Conservation (phyloP, 2,888 invertebrate genomes). For the Lamellibrachia satsuma region DNA sequence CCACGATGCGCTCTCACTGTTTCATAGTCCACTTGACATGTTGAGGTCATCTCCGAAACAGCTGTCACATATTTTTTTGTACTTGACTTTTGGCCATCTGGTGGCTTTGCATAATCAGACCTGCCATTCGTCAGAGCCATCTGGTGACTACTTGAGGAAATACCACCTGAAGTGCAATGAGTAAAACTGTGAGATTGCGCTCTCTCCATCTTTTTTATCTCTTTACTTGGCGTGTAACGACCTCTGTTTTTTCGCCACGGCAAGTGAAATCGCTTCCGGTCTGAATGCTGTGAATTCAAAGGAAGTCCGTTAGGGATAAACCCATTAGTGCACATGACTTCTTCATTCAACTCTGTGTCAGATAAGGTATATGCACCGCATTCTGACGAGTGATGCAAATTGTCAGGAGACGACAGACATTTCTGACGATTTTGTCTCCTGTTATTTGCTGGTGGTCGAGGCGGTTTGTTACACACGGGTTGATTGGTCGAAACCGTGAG, state of each 20-base stretch:
- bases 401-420: not conserved
- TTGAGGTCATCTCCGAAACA: not conserved
- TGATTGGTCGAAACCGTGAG: not conserved
- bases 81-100: not conserved
- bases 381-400: not conserved
- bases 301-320: not conserved
- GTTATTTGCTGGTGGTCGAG: not conserved
- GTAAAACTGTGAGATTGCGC: not conserved
- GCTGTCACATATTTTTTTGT: not conserved
- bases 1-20: not conserved
- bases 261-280: constrained; percentile 10
- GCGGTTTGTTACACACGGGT: not conserved
- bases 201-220: not conserved
- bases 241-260: not conserved
- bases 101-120: not conserved
- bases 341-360: not conserved
- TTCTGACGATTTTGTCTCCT: not conserved
- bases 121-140: not conserved
- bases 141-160: not conserved
- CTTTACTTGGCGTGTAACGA: not conserved
- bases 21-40: not conserved
- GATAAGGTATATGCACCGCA: not conserved
- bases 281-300: not conserved
- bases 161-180: not conserved
- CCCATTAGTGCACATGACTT: not conserved